phyloP scores from a whole-genome alignment of 2,888 invertebrate genomes.

The Herminia tarsipennalis region DNA sequence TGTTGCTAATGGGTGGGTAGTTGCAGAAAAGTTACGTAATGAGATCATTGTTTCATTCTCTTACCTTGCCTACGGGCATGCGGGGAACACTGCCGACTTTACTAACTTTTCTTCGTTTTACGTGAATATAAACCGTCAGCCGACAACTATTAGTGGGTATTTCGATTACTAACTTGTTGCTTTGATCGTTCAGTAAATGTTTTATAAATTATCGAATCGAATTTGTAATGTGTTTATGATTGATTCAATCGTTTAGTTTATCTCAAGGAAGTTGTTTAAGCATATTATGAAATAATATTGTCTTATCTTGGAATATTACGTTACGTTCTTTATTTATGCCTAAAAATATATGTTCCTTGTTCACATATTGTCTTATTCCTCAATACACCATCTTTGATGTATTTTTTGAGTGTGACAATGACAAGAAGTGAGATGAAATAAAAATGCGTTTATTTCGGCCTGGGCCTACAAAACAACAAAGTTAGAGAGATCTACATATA shows the following conservation, averaged over 20 bases:
- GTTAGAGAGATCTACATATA: too few species aligned
- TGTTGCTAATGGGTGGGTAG: constrained; percentile 18
- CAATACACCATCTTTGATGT: too few species aligned
- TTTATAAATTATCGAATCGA: constrained; percentile 38
- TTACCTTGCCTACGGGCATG: constrained; percentile 34
- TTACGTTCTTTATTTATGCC: constrained; percentile 7
- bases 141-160: constrained; percentile 29
- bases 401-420: too few species aligned
- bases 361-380: too few species aligned
- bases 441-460: too few species aligned
- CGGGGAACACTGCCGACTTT: constrained; percentile 10
- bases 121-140: constrained; percentile 10
- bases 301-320: constrained; percentile 14
- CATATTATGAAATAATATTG: constrained; percentile 31
- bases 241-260: constrained; percentile 50
- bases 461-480: too few species aligned
- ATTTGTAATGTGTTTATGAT: constrained; percentile 50
- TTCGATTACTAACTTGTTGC: constrained; percentile 30
- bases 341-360: too few species aligned
- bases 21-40: constrained; percentile 39
- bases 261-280: constrained; percentile 47
- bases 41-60: constrained; percentile 44
- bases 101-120: constrained; percentile 23
- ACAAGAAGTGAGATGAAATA: too few species aligned
- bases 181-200: constrained; percentile 25